phyloP scores from a whole-genome alignment of 2,113 vertebrate species.

The Myotis davidii region DNA sequence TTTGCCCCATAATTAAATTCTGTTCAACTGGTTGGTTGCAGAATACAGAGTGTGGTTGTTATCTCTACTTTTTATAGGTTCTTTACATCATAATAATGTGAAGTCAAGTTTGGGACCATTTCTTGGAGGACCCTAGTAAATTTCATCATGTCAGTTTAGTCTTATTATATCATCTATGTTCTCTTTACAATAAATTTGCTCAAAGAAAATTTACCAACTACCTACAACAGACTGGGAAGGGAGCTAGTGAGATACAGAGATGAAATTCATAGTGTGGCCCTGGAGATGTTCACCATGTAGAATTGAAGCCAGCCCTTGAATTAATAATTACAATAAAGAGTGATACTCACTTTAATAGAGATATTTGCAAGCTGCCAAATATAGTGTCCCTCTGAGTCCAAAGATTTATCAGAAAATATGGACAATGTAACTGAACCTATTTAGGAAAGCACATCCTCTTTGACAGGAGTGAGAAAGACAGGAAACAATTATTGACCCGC shows the following conservation, averaged over 20 bases:
- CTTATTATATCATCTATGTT: neutral
- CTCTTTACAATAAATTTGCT: neutral
- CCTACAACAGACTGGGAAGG: neutral
- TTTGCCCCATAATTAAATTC: neutral
- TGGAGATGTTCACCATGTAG: neutral
- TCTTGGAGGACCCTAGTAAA: neutral
- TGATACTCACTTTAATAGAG: neutral
- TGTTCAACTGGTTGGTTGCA: neutral
- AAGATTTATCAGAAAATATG: neutral
- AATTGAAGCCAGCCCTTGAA: neutral
- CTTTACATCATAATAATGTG: neutral
- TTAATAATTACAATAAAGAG: neutral
- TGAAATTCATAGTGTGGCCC: neutral
- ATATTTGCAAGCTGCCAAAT: neutral
- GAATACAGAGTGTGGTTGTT: neutral
- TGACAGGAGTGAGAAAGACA: neutral
- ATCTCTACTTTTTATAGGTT: neutral
- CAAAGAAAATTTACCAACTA: neutral
- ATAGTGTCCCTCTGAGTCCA: neutral
- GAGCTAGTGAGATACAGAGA: neutral
- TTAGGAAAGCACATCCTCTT: slow-evolving; percentile 34
- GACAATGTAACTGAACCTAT: neutral
- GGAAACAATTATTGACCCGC: neutral
- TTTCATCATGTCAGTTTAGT: neutral
- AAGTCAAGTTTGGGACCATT: neutral